Percentiles rank a stretch among this genome's conserved stretches.
phyloP scores from a whole-genome alignment of 1,140 invertebrate species.

The Hypsibius dujardini region DNA sequence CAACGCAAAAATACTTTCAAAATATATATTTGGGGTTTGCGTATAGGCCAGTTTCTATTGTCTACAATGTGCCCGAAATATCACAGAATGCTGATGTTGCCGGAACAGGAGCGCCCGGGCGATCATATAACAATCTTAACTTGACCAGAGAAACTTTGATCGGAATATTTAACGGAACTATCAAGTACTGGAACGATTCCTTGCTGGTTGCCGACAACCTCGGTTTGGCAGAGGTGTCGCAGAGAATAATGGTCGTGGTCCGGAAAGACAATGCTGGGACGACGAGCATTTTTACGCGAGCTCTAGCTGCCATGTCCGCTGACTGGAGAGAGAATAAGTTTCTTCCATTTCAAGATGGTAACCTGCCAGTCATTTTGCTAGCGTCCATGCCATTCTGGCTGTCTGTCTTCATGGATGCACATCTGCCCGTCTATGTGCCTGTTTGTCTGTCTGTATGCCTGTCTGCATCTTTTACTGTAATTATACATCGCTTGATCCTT shows the following conservation, averaged over 20 bases:
- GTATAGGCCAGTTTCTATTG: too few species aligned
- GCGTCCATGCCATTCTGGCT: too few species aligned
- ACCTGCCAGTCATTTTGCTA: not conserved
- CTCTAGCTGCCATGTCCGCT: constrained; percentile 17
- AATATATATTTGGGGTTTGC: too few species aligned
- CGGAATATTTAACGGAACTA: constrained; percentile 23
- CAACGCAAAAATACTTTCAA: too few species aligned
- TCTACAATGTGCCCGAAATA: too few species aligned
- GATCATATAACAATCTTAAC: constrained; percentile 11
- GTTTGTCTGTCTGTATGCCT: too few species aligned
- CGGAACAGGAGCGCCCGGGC: too few species aligned
- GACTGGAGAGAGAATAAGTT: constrained; percentile 21
- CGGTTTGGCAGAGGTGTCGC: not conserved
- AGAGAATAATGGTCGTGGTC: constrained; percentile 19
- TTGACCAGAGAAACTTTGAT: constrained; percentile 20
- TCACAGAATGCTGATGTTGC: too few species aligned
- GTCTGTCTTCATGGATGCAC: too few species aligned
- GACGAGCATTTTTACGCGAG: constrained; percentile 22
- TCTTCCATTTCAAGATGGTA: not conserved
- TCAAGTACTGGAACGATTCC: constrained; percentile 21
- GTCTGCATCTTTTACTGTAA: too few species aligned
- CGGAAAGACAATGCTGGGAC: constrained; percentile 21
- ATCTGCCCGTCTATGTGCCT: too few species aligned
- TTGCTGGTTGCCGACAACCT: constrained; percentile 16
- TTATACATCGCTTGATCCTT: too few species aligned